A percentile compares a stretch with the other conserved stretches of the same genome.
Evolutionary conservation across 2,113 vertebrate genomes (phyloP).

Genomic region (Patagioenas fasciata): DNA sequence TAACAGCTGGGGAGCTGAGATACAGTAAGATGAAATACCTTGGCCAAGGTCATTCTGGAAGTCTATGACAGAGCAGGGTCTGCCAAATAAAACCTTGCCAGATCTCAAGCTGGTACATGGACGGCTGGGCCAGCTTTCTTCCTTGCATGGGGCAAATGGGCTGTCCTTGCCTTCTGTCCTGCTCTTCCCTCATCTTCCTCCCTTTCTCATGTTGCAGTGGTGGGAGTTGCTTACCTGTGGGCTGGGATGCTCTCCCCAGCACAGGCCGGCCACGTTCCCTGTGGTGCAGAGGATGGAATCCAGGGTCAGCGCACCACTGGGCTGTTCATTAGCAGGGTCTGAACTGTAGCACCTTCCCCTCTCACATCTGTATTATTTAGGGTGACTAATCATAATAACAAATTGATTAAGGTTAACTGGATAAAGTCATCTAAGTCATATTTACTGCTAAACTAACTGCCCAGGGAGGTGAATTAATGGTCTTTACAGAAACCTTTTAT

Average conservation of each 20-base stretch:
- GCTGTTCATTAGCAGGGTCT: background rate
- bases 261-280: rapidly evolving
- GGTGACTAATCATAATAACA: slow-evolving; percentile 71
- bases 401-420: slow-evolving; percentile 74
- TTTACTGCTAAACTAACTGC: slow-evolving; percentile 74
- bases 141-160: background rate
- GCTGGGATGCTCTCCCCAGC: background rate
- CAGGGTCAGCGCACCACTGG: background rate
- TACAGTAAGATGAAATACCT: slow-evolving; percentile 25
- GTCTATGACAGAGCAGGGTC: background rate
- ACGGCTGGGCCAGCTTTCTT: background rate
- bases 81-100: slow-evolving; percentile 12
- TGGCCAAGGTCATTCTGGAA: slow-evolving; percentile 41
- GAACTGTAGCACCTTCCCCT: slow-evolving; percentile 13
- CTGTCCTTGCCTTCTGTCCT: background rate
- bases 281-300: background rate
- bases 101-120: background rate
- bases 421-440: slow-evolving; percentile 70
- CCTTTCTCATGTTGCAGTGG: background rate
- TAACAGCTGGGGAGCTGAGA: slow-evolving; percentile 52
- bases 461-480: slow-evolving; percentile 74
- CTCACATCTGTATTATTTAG: slow-evolving; percentile 60
- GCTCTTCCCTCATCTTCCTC: background rate
- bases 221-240: background rate
- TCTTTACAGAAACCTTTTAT: slow-evolving; percentile 75